Evolutionary conservation across 30 jellyfish, hydroid and myxozoan species (phyloP).

Genomic region (Pelagia noctiluca): DNA sequence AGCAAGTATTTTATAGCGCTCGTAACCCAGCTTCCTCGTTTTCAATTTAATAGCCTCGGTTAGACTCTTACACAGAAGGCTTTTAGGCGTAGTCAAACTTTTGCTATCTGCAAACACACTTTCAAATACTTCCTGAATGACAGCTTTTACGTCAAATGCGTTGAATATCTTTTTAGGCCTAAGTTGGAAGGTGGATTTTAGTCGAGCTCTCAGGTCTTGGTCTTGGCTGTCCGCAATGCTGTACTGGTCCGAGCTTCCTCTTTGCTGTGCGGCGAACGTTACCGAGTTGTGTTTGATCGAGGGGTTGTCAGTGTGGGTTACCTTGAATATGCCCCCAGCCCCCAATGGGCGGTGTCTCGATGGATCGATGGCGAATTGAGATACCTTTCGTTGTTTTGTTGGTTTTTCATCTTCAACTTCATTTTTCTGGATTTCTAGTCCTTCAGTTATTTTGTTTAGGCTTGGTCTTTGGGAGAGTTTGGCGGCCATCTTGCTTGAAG

Average conservation of each 20-base stretch:
- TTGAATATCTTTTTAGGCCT: slow-evolving; percentile 44
- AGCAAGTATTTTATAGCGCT: slow-evolving; percentile 53
- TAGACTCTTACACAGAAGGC: slow-evolving; percentile 47
- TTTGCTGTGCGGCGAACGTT: background rate
- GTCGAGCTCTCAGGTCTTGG: background rate
- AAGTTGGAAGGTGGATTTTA: slow-evolving; percentile 37
- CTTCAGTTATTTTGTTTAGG: slow-evolving; percentile 42
- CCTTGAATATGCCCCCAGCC: background rate
- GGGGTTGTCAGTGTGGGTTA: slow-evolving; percentile 2
- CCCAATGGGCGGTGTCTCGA: background rate
- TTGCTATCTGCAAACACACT: background rate
- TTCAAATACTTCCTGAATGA: slow-evolving; percentile 45
- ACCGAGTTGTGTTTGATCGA: background rate
- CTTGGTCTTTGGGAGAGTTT: too few species aligned
- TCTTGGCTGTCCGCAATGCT: background rate
- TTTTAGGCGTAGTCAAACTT: background rate
- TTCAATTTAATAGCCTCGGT: slow-evolving; percentile 59
- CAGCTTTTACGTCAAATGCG: slow-evolving; percentile 15
- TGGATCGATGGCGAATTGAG: background rate
- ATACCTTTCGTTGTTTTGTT: background rate
- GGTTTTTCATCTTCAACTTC: background rate
- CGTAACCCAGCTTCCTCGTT: slow-evolving; percentile 59
- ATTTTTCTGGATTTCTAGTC: background rate
- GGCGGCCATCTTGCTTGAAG: slow-evolving; percentile 28
- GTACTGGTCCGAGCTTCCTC: background rate